Evolutionary conservation across 2,888 invertebrate genomes (phyloP).

Genomic region (Aspidiotus rigidus): DNA sequence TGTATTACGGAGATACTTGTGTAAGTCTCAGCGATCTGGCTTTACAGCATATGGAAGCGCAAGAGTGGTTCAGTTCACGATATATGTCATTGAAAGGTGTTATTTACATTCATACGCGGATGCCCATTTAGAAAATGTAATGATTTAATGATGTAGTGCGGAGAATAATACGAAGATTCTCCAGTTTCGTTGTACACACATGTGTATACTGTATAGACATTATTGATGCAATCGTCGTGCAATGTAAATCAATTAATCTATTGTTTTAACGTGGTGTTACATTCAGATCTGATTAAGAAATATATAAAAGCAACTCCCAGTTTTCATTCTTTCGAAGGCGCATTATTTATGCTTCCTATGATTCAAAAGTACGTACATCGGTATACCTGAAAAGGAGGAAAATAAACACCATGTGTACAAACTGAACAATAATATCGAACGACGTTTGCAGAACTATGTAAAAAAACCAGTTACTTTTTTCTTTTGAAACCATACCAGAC

Average conservation of each 20-base stretch:
- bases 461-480: too few relatives aligned
- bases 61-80: constrained; percentile 8
- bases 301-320: too few relatives aligned
- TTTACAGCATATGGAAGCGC: neutral
- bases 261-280: constrained; percentile 6
- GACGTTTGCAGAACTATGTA: too few relatives aligned
- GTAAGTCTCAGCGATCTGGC: neutral
- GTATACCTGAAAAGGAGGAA: too few relatives aligned
- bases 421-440: too few relatives aligned
- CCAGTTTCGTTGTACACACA: too few relatives aligned
- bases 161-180: neutral
- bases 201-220: neutral
- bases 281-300: too few relatives aligned
- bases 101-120: constrained; percentile 13
- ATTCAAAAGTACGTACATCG: too few relatives aligned
- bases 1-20: neutral
- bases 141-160: constrained; percentile 10
- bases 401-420: too few relatives aligned
- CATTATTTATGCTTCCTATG: too few relatives aligned
- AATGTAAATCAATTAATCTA: constrained; percentile 15
- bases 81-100: constrained; percentile 13
- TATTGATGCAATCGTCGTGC: constrained; percentile 1
- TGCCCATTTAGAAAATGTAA: constrained; percentile 10
- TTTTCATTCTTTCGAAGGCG: too few relatives aligned
- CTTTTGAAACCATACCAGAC: too few relatives aligned